Evolutionary conservation across 2,113 vertebrate genomes (phyloP).

Genomic region (Corvus moneduloides): DNA sequence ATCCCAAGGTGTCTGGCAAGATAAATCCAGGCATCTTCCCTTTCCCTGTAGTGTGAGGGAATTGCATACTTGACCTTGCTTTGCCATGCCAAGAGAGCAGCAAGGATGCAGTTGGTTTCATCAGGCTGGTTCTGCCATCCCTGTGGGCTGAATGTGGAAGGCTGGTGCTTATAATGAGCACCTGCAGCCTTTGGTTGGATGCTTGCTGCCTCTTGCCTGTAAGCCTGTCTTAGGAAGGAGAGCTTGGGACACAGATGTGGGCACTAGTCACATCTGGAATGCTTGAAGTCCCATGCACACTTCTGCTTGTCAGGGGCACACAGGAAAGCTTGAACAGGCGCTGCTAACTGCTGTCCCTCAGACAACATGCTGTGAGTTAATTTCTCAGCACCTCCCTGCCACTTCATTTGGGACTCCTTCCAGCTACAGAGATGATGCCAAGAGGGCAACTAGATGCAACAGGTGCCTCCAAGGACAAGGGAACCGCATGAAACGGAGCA

Average conservation of each 20-base stretch:
- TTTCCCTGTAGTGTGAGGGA: not conserved
- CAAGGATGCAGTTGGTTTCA: not conserved
- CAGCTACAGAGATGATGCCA: not conserved
- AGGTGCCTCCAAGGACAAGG: not conserved
- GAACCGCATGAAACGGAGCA: not conserved
- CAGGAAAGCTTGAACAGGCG: not conserved
- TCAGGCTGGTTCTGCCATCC: not conserved
- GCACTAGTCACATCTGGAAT: not conserved
- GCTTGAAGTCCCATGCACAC: not conserved
- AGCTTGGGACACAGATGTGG: not conserved
- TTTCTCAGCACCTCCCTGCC: not conserved
- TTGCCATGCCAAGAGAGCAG: not conserved
- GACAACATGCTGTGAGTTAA: not conserved
- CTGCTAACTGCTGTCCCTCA: not conserved
- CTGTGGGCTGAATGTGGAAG: not conserved
- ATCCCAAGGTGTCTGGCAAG: not conserved
- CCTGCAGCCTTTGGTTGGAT: not conserved
- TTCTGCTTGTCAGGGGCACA: not conserved
- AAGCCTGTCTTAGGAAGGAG: not conserved
- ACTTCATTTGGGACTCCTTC: not conserved
- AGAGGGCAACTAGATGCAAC: not conserved
- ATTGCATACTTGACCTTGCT: not conserved
- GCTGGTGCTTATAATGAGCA: not conserved
- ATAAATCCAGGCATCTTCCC: not conserved
- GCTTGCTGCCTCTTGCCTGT: not conserved